These are phyloP conservation scores for Habrosyne pyritoides DNA, from an alignment of 2,888 invertebrate genomes.

Conservation along the genomic window DNA sequence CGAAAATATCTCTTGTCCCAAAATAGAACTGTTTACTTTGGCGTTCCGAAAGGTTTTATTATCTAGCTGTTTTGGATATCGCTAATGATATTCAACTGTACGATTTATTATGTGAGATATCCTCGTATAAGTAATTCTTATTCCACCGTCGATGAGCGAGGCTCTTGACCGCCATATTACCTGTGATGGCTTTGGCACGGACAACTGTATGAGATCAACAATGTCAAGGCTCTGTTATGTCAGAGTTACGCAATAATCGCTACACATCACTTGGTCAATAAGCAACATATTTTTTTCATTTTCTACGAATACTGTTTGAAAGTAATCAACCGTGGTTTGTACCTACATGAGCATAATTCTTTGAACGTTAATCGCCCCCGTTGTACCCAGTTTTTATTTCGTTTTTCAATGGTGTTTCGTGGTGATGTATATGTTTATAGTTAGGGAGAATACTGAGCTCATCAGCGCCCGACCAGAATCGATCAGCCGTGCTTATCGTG, in stretches of 20 bases:
- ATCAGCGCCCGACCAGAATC: neutral
- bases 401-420: neutral
- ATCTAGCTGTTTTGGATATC: constrained; percentile 12
- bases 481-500: neutral
- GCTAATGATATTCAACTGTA: constrained; percentile 20
- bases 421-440: neutral
- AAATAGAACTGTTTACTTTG: neutral
- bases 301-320: neutral
- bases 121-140: constrained; percentile 43
- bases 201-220: constrained; percentile 64
- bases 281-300: neutral
- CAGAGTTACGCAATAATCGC: constrained; percentile 52
- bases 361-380: neutral
- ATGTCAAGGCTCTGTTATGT: constrained; percentile 72
- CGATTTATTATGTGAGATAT: constrained; percentile 35
- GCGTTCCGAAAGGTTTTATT: neutral
- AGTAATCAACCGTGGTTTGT: neutral
- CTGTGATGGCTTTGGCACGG: constrained; percentile 55
- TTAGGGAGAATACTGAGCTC: neutral
- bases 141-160: constrained; percentile 43
- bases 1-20: neutral
- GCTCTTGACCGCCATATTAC: constrained; percentile 38
- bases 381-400: neutral
- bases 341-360: neutral
- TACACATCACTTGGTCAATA: constrained; percentile 16